Evolutionary conservation across 2,888 invertebrate genomes (phyloP).

Genomic region (Gonocerus acuteangulatus): DNA sequence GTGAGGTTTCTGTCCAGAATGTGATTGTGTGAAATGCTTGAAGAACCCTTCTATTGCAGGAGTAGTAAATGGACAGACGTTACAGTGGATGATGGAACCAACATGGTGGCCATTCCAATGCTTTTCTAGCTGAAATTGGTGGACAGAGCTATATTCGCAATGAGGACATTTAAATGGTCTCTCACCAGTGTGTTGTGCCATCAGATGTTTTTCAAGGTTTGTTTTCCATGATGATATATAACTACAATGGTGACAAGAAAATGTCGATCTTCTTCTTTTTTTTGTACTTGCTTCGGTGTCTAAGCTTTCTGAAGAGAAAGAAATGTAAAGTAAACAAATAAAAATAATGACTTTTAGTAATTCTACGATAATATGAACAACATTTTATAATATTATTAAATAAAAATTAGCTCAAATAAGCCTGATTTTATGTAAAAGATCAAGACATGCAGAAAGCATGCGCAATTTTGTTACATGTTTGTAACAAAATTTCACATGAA

Average conservation of each 20-base stretch:
- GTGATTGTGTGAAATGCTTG: slow-evolving; percentile 1
- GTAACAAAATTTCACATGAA: no score
- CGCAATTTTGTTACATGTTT: no score
- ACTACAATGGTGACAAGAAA: slow-evolving; percentile 15
- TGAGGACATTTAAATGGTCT: slow-evolving; percentile 16
- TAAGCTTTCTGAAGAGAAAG: not conserved
- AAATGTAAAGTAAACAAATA: no score
- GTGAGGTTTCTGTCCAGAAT: slow-evolving; percentile 1
- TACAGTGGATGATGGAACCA: not conserved
- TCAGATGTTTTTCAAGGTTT: slow-evolving; percentile 15
- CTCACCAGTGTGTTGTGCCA: slow-evolving; percentile 18
- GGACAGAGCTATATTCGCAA: slow-evolving; percentile 9
- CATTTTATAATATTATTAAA: no score
- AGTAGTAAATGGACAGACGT: not conserved
- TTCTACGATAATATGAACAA: no score
- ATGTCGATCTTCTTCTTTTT: not conserved
- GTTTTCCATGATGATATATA: slow-evolving; percentile 21
- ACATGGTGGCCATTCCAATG: slow-evolving; percentile 6
- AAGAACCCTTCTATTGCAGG: slow-evolving; percentile 1
- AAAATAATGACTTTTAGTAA: no score
- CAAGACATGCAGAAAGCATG: no score
- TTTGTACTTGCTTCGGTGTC: not conserved
- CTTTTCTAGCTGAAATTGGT: slow-evolving; percentile 15
- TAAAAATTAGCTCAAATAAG: no score
- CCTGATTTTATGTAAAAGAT: no score